phyloP scores from a whole-genome alignment of 2,113 vertebrate genomes.

The Hippocampus comes region DNA sequence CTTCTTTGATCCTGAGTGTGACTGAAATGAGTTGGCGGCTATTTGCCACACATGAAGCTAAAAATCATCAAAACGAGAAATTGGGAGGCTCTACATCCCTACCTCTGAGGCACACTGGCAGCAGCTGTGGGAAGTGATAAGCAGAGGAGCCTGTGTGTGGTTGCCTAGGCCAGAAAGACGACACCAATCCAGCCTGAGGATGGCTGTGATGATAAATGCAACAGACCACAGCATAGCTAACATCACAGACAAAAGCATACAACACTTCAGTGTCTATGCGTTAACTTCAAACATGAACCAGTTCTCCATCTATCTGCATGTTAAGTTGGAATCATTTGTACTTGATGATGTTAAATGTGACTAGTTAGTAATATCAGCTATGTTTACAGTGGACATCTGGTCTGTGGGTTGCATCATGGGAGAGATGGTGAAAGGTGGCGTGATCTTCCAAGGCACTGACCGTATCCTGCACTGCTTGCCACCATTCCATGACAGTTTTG shows the following conservation, averaged over 20 bases:
- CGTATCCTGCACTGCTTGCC: constrained; percentile 85
- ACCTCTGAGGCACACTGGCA: constrained; percentile 23
- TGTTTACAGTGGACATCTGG: constrained; percentile 99
- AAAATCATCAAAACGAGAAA: constrained; percentile 9
- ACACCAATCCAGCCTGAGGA: constrained; percentile 39
- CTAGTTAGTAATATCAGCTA: constrained; percentile 53
- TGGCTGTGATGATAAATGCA: constrained; percentile 35
- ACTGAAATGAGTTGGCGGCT: constrained; percentile 22
- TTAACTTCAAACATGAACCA: constrained; percentile 10
- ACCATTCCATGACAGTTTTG: not conserved
- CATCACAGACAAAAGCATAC: constrained; percentile 5
- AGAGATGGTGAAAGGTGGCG: constrained; percentile 98
- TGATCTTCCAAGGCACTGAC: constrained; percentile 99
- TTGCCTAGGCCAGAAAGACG: constrained; percentile 18
- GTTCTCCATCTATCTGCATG: constrained; percentile 2
- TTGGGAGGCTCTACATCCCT: constrained; percentile 16
- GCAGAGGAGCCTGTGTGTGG: constrained; percentile 39
- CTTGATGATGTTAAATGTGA: constrained; percentile 2
- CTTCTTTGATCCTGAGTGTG: constrained; percentile 18
- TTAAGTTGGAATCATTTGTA: constrained; percentile 11
- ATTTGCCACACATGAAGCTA: constrained; percentile 36
- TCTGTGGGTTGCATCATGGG: constrained; percentile 99
- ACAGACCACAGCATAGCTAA: constrained; percentile 1
- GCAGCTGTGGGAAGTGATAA: constrained; percentile 69
- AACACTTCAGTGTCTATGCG: constrained; percentile 14